Evolutionary conservation across 1,140 invertebrate genomes (phyloP).

Genomic region (Nixonia krombeini): DNA sequence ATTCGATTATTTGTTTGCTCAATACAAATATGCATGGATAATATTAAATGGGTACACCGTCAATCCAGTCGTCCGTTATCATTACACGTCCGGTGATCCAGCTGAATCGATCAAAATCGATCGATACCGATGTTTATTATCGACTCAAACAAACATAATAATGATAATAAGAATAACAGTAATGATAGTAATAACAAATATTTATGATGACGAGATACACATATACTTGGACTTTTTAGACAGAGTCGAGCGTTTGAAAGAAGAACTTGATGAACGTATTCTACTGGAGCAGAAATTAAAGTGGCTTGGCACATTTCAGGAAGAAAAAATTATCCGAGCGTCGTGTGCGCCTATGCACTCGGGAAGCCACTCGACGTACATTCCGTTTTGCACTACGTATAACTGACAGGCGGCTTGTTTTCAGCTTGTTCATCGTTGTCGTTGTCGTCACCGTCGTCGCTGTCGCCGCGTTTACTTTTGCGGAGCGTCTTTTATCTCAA

Average conservation of each 20-base stretch:
- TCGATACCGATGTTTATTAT: too few relatives aligned
- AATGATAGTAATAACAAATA: too few relatives aligned
- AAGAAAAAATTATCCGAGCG: too few relatives aligned
- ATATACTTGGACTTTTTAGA: conserved; percentile 2
- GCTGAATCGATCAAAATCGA: too few relatives aligned
- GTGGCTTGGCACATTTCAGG: too few relatives aligned
- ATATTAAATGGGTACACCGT: conserved; percentile 33
- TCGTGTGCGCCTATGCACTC: background rate
- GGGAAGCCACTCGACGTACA: background rate
- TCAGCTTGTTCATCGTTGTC: too few relatives aligned
- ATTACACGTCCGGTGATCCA: too few relatives aligned
- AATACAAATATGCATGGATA: conserved; percentile 17
- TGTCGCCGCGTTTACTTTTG: conserved; percentile 1
- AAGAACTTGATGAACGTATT: too few relatives aligned
- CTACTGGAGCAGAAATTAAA: too few relatives aligned
- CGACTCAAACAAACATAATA: conserved; percentile 7
- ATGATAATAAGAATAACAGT: too few relatives aligned
- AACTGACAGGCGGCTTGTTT: too few relatives aligned
- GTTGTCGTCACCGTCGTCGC: too few relatives aligned
- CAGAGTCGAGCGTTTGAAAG: background rate
- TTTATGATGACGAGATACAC: background rate
- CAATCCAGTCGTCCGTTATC: conserved; percentile 43
- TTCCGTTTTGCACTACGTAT: background rate
- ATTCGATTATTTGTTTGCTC: conserved; percentile 17
- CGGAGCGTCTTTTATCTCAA: conserved; percentile 5